phyloP scores from a whole-genome alignment of 2,888 invertebrate genomes.

The Ophioninae sp. region DNA sequence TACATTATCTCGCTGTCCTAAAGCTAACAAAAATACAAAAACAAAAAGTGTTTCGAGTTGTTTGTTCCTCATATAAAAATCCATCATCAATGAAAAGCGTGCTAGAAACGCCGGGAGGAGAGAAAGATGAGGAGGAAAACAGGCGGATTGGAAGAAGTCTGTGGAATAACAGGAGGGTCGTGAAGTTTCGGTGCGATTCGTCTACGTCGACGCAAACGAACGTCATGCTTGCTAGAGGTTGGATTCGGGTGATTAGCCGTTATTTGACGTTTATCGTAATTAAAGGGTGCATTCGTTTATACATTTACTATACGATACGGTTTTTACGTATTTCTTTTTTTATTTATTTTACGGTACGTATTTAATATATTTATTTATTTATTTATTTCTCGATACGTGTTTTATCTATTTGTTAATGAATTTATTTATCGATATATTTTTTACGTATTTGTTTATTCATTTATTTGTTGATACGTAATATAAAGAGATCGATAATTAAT shows the following conservation, averaged over 20 bases:
- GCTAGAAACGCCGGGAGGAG: not conserved
- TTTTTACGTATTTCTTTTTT: too few species aligned
- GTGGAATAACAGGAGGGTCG: conserved; percentile 59
- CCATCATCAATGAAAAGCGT: not conserved
- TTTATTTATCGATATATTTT: too few species aligned
- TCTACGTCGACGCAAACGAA: conserved; percentile 70
- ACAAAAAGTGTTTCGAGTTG: not conserved
- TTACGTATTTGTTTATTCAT: too few species aligned
- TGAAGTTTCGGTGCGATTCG: conserved; percentile 75
- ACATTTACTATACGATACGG: too few species aligned
- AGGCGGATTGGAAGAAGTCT: conserved; percentile 6
- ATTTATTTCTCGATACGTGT: too few species aligned
- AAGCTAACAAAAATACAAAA: not conserved
- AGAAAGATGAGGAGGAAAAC: not conserved
- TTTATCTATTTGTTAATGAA: too few species aligned
- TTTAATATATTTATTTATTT: too few species aligned
- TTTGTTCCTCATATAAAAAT: not conserved
- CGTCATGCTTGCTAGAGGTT: conserved; percentile 75
- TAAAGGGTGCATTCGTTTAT: too few species aligned
- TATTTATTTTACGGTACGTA: too few species aligned
- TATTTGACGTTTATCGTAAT: too few species aligned
- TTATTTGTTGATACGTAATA: not conserved
- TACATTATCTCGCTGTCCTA: too few species aligned
- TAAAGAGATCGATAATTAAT: conserved; percentile 43
- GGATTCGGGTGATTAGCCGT: conserved; percentile 70